A percentile compares a stretch with the other conserved stretches of the same genome.
Conservation (phyloP, 1,140 invertebrate species). For the Drosophila arizonae region DNA sequence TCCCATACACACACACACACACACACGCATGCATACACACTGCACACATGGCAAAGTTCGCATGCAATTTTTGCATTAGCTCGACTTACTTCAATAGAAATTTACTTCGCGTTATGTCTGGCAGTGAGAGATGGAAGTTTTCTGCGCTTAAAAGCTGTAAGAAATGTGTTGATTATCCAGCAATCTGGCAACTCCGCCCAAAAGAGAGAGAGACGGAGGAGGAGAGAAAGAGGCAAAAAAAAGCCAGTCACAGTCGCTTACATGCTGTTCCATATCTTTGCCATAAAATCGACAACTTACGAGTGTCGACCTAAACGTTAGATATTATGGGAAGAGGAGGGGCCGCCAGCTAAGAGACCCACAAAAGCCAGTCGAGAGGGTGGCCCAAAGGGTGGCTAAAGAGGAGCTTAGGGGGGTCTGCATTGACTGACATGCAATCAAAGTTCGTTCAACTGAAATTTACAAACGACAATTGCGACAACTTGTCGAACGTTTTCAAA, state of each 20-base stretch:
- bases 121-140: not conserved
- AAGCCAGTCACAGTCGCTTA: conserved; percentile 13
- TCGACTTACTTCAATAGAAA: conserved; percentile 25
- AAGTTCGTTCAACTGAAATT: conserved; percentile 62
- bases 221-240: not conserved
- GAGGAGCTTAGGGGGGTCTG: not conserved
- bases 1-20: conserved; percentile 42
- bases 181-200: conserved; percentile 16
- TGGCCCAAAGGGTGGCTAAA: not conserved
- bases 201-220: not conserved
- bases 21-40: conserved; percentile 3
- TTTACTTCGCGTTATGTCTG: conserved; percentile 36
- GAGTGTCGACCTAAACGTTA: conserved; percentile 54
- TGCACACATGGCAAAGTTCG: conserved; percentile 44
- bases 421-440: conserved; percentile 51
- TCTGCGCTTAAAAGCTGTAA: conserved; percentile 33
- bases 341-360: too few species aligned
- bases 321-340: not conserved
- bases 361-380: not conserved
- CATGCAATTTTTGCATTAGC: conserved; percentile 76
- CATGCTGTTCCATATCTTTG: conserved; percentile 44
- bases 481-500: conserved; percentile 51
- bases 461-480: conserved; percentile 39
- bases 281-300: conserved; percentile 51
- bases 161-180: conserved; percentile 68